phyloP scores from a whole-genome alignment of 1,140 invertebrate genomes.

The Babylonia areolata region DNA sequence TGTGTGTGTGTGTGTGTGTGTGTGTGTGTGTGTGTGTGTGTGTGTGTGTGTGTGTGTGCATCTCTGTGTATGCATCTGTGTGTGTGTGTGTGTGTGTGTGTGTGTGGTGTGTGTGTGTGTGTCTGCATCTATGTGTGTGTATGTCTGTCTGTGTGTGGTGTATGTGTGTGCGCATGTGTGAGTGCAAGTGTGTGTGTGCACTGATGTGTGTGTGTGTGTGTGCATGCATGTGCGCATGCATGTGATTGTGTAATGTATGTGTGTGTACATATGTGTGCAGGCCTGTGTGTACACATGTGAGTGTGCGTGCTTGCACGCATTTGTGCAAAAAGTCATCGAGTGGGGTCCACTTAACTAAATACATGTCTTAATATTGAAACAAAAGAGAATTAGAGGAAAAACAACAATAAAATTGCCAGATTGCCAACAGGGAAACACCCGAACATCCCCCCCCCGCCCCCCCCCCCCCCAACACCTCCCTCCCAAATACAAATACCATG shows the following conservation, averaged over 20 bases:
- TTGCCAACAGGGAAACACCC: too few relatives aligned
- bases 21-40: neutral
- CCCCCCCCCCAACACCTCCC: neutral
- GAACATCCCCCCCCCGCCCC: too few relatives aligned
- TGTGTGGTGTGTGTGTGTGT: neutral
- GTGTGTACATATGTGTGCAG: neutral
- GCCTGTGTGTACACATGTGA: neutral
- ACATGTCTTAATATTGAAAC: too few relatives aligned
- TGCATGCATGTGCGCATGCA: neutral
- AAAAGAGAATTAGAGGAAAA: too few relatives aligned
- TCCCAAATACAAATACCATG: neutral
- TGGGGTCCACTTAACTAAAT: too few relatives aligned
- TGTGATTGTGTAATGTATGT: neutral
- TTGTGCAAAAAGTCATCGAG: neutral
- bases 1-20: neutral
- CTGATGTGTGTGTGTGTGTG: neutral
- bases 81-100: neutral
- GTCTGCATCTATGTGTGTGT: neutral
- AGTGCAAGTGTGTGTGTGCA: neutral
- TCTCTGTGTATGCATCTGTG: neutral
- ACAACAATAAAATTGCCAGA: too few relatives aligned
- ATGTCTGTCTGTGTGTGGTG: neutral
- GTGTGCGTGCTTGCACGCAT: neutral
- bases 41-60: too few relatives aligned
- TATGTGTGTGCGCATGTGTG: too few relatives aligned